These are phyloP conservation scores for Centropyge bicolor DNA, from an alignment of 2,797 vertebrate genomes.

Conservation along the genomic window DNA sequence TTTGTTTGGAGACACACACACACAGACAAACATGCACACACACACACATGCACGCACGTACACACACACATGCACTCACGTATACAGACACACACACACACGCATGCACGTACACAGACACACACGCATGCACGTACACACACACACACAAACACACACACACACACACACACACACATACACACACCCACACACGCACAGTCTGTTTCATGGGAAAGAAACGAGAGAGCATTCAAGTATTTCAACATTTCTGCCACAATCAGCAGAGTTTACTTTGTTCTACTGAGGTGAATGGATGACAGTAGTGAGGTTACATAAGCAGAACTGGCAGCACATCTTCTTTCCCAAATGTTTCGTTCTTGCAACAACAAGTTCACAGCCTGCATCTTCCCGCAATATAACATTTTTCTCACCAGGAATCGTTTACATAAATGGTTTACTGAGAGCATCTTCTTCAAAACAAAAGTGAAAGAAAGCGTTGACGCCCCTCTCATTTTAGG, in stretches of 20 bases:
- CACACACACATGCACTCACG: constrained; percentile 7
- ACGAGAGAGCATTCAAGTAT: constrained; percentile 58
- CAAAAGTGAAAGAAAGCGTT: constrained; percentile 37
- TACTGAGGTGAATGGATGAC: constrained; percentile 57
- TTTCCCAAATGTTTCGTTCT: constrained; percentile 52
- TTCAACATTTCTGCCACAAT: constrained; percentile 64
- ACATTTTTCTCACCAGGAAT: constrained; percentile 45
- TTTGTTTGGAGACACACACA: constrained; percentile 41
- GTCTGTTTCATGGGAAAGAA: constrained; percentile 46
- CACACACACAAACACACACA: constrained; percentile 10
- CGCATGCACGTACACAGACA: constrained; percentile 3
- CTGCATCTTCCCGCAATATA: constrained; percentile 53
- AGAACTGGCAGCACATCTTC: constrained; percentile 62
- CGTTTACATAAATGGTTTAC: constrained; percentile 42
- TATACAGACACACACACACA: background rate
- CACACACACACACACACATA: constrained; percentile 15
- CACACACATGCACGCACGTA: constrained; percentile 12
- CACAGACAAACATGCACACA: background rate
- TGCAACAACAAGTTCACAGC: constrained; percentile 59
- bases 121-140: background rate
- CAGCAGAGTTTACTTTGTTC: constrained; percentile 56
- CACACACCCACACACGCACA: background rate
- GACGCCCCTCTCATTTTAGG: background rate
- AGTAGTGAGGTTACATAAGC: constrained; percentile 59
- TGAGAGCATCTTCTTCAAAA: constrained; percentile 22